Conservation (phyloP, 2,888 invertebrate genomes). For the Tinea semifulvella region DNA sequence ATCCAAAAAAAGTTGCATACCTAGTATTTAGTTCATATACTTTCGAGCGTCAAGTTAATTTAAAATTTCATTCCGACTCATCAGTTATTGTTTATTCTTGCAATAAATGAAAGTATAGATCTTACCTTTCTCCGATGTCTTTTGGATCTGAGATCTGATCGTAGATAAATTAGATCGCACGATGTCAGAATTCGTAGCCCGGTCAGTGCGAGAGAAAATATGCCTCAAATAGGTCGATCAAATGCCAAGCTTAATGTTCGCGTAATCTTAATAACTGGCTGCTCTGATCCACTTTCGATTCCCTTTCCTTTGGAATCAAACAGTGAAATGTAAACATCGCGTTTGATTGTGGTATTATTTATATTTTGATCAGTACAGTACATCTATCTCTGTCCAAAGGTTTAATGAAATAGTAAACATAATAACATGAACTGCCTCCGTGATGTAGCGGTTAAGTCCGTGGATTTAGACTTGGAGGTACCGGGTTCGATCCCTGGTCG, state of each 20-base stretch:
- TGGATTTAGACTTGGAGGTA: no score
- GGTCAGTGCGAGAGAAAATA: constrained; percentile 58
- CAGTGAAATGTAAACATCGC: not conserved
- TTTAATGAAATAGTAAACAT: no score
- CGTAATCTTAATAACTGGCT: constrained; percentile 17
- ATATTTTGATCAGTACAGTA: no score
- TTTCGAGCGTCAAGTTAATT: no score
- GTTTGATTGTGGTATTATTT: no score
- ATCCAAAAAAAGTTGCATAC: no score
- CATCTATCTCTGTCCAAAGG: no score
- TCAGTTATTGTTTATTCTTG: constrained; percentile 52
- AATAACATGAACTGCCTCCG: no score
- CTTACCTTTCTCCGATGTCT: constrained; percentile 62
- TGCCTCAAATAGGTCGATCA: constrained; percentile 63
- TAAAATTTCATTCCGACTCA: no score
- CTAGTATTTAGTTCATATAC: no score
- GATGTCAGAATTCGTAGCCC: constrained; percentile 47
- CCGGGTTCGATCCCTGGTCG: no score
- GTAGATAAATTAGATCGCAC: constrained; percentile 60
- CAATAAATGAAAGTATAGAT: constrained; percentile 49
- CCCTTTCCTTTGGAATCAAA: not conserved
- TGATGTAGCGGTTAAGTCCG: no score
- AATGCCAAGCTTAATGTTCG: constrained; percentile 46
- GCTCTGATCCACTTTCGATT: constrained; percentile 4
- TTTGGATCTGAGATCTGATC: constrained; percentile 52